Evolutionary conservation across 2,113 vertebrate genomes (phyloP).

Genomic region (Gorsachius goisagi): DNA sequence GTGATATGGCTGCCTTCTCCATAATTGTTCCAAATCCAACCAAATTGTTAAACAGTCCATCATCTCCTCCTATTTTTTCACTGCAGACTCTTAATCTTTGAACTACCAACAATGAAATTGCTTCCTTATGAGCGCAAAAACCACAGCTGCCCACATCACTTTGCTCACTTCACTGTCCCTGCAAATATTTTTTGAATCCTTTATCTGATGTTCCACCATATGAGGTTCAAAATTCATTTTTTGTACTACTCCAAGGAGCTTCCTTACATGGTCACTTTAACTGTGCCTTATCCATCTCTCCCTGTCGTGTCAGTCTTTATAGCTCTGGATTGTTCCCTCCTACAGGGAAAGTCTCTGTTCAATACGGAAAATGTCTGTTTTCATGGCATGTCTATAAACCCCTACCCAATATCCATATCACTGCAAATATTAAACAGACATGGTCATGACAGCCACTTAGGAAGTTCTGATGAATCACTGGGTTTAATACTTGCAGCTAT

Average conservation of each 20-base stretch:
- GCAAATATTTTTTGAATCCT: not conserved
- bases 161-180: not conserved
- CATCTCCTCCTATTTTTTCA: not conserved
- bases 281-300: not conserved
- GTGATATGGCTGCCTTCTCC: not conserved
- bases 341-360: not conserved
- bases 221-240: not conserved
- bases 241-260: not conserved
- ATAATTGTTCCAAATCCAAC: not conserved
- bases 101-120: not conserved
- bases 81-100: not conserved
- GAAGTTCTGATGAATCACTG: not conserved
- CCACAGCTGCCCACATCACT: not conserved
- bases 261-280: not conserved
- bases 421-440: not conserved
- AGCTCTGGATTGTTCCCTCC: not conserved
- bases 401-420: not conserved
- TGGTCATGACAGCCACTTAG: not conserved
- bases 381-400: not conserved
- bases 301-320: not conserved
- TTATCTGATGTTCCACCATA: not conserved
- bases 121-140: not conserved
- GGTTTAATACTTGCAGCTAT: not conserved
- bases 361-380: not conserved
- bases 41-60: not conserved